Evolutionary conservation across 2,113 vertebrate species (phyloP), one percentile per base, ranked within the genome.

Genomic region (Mesocricetus auratus): DNA sequence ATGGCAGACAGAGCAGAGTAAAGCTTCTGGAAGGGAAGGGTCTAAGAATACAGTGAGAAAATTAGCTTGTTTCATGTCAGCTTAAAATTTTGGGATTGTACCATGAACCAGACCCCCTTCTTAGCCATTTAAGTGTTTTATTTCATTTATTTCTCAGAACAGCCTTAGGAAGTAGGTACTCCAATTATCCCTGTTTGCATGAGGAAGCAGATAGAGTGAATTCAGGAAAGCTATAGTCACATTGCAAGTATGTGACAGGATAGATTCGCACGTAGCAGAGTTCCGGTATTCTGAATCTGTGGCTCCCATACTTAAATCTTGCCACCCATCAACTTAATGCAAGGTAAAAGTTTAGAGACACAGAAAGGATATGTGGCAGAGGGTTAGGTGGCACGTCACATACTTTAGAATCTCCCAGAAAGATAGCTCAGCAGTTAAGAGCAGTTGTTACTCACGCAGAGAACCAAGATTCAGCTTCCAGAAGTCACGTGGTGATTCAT

Each of bases 121-220:
- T 87, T 50, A 73, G 42, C 21, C 60, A 86, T 94, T 89, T 74
- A n/a, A 29, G 31, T 42, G 10, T n/a, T 92, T 96, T 78, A 39
- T 88, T 95, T 89, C 26, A 53, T 50, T 66, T 88, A 66, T 68
- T 89, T 71, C 60, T 93, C 47, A 71, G 36, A 69, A 68, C 24
- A 93, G 19, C n/a, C 81, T 75, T 64, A 29, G 1, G 19, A 94
- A 53, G 22, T 2, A 71, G 69, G 53, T 16, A 39, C 1, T 78
- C n/a, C 22, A 78, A 9, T 50, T 58, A 79, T 71, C n/a, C 53
- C 86, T 64, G 79, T 64, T 81, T 69, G n/a, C n/a, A 15, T 2
- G 1, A 93, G 47, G 69, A 79, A 91, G n/a, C 56, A 75, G 45
- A 50, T 3, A 47, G 13, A 66, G 64, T 50, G 42, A 71, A 78